phyloP scores from a whole-genome alignment of 2,888 invertebrate species.

The Sipha maydis region DNA sequence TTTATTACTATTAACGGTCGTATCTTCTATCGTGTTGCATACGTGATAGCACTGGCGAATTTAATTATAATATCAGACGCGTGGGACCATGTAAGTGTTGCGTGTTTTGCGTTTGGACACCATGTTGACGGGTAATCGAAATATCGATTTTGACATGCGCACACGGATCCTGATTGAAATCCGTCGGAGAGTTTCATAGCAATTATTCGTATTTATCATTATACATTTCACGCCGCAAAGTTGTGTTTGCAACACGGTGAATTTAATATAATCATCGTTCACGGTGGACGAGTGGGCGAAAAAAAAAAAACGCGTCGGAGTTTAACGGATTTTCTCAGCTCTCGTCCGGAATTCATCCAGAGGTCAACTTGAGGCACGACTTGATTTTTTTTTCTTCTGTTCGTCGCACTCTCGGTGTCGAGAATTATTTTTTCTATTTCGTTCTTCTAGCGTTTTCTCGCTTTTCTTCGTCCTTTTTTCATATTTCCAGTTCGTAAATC shows the following conservation, averaged over 20 bases:
- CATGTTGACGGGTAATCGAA: background rate
- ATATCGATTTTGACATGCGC: conserved; percentile 16
- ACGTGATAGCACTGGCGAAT: background rate
- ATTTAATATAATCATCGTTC: background rate
- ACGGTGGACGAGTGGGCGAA: background rate
- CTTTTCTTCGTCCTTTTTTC: background rate
- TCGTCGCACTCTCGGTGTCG: background rate
- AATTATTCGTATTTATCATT: background rate
- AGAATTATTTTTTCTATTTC: background rate
- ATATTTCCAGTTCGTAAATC: conserved; percentile 28
- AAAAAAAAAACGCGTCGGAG: background rate
- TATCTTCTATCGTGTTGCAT: background rate
- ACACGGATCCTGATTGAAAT: background rate
- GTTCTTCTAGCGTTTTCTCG: too few relatives aligned
- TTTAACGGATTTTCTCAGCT: background rate
- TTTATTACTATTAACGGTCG: background rate
- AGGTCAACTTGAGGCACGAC: background rate
- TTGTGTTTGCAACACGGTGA: background rate
- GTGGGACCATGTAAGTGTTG: background rate
- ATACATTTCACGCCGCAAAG: background rate
- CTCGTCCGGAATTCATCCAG: conserved; percentile 7
- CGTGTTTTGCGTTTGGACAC: background rate
- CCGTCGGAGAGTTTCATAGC: background rate
- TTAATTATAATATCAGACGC: background rate
- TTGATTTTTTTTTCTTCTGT: too few relatives aligned